Conservation (phyloP, 1,140 invertebrate genomes). For the Musca vetustissima region DNA sequence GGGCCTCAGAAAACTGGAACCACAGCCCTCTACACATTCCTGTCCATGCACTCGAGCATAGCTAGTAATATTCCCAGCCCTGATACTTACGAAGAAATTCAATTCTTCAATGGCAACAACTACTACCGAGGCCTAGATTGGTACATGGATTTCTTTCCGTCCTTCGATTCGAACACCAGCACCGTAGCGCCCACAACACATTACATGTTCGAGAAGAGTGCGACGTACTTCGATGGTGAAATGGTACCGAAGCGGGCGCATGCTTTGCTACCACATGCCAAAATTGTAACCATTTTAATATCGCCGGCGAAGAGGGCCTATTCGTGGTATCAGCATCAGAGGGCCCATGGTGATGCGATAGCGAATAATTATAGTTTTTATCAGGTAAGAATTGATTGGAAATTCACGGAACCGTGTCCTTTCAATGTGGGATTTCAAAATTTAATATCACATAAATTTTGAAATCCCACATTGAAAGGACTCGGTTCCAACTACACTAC, state of each 20-base stretch:
- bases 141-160: constrained; percentile 95
- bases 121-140: constrained; percentile 94
- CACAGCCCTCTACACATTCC: constrained; percentile 94
- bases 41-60: constrained; percentile 93
- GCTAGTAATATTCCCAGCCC: constrained; percentile 88
- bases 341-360: constrained; percentile 85
- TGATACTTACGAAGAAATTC: constrained; percentile 96
- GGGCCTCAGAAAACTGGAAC: constrained; percentile 99
- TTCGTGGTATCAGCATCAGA: constrained; percentile 98
- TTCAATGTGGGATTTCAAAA: too few species aligned
- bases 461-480: too few species aligned
- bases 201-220: constrained; percentile 96
- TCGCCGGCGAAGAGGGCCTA: constrained; percentile 95
- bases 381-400: constrained; percentile 56
- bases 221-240: constrained; percentile 98
- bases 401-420: too few species aligned
- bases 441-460: too few species aligned
- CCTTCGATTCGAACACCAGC: constrained; percentile 65
- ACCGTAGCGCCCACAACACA: constrained; percentile 47
- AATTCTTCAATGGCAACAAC: constrained; percentile 98
- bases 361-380: constrained; percentile 94
- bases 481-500: too few species aligned
- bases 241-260: constrained; percentile 87
- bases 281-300: constrained; percentile 93
- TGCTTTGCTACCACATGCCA: constrained; percentile 87